Conservation (phyloP, 2,888 invertebrate genomes). For the Hoplodrina blanda region DNA sequence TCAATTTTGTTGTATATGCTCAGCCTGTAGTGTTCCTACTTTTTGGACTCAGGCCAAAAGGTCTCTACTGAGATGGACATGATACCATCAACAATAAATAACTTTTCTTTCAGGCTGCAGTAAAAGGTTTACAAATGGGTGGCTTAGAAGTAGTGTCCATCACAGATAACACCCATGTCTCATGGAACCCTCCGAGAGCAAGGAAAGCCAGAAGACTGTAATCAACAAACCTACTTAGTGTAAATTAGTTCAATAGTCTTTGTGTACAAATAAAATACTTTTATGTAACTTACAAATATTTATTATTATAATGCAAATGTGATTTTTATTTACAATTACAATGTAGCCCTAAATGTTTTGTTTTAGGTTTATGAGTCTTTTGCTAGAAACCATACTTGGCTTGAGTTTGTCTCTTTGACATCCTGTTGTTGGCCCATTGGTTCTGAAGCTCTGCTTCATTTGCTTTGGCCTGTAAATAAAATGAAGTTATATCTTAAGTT, state of each 20-base stretch:
- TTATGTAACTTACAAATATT: conserved; percentile 30
- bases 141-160: conserved; percentile 97
- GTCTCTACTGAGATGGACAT: too few relatives aligned
- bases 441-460: conserved; percentile 98
- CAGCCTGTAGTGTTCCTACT: too few relatives aligned
- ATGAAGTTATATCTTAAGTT: too few relatives aligned
- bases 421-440: conserved; percentile 97
- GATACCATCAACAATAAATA: conserved; percentile 2
- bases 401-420: conserved; percentile 96
- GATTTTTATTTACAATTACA: conserved; percentile 45
- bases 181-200: conserved; percentile 95
- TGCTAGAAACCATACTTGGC: conserved; percentile 98
- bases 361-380: not conserved
- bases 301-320: conserved; percentile 42
- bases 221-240: conserved; percentile 64
- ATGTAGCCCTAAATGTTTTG: not conserved
- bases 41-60: too few relatives aligned
- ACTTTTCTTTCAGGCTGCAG: conserved; percentile 93
- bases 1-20: too few relatives aligned
- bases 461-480: conserved; percentile 95
- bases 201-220: conserved; percentile 96
- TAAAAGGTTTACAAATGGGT: conserved; percentile 98
- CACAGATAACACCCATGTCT: conserved; percentile 97
- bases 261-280: conserved; percentile 58
- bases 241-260: conserved; percentile 51